Evolutionary conservation across 2,797 vertebrate species (phyloP), one percentile per base, ranked within the genome.

Genomic region (Cyclopterus lumpus): DNA sequence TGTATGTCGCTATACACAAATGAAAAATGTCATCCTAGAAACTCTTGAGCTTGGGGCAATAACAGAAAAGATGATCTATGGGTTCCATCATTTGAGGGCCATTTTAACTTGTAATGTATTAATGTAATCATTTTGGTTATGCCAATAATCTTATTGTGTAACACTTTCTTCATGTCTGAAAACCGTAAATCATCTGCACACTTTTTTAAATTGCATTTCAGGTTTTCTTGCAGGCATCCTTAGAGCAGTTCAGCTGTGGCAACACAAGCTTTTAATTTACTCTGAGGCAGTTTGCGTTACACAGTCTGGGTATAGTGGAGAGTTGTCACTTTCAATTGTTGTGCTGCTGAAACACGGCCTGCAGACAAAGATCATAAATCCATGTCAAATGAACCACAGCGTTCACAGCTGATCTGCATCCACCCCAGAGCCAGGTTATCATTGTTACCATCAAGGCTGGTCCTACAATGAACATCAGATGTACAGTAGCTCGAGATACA

Each of bases 331-430:
- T 82, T 28, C 65, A 70, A 44, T 74, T 70, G 75, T 63, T 79
- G 63, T 44, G 53, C 75, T 68, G 75, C 71, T 71, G 82, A 82
- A 77, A 82, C 65, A 62, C 24, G 67, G 68, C 77, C 73, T 77
- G 67, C 58, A 82, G 80, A 81, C 78, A 71, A 59, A 71, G 71
- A 79, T 82, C 76, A 61, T 76, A 84, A 85, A 80, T 84, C 86
- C 74, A 74, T 79, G 77, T 83, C 85, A 84, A 81, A 84, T 79
- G 79, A 86, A 72, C 63, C 70, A 34, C 60, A 60, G 64, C 67
- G 58, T 85, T 69, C 49, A 58, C 67, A 62, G 73, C 68, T 81
- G 55, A 86, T 84, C 71, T 76, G 58, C 85, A 73, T 81, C 76
- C 46, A 51, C 30, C 55, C 42, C 30, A 15, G 61, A 65, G 74